These are phyloP conservation scores for Bombylius major DNA, from an alignment of 2,888 invertebrate species.

Conservation along the genomic window DNA sequence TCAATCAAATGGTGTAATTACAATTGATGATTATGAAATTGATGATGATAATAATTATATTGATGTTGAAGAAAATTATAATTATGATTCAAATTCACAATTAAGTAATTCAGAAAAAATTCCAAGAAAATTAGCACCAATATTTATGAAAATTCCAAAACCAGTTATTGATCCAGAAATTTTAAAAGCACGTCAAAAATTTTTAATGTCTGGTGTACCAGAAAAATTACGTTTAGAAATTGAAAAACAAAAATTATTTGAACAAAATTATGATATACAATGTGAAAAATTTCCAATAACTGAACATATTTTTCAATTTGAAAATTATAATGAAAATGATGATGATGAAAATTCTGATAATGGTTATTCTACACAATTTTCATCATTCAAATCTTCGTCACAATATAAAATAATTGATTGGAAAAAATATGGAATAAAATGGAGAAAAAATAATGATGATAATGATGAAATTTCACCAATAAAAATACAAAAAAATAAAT, in stretches of 20 bases:
- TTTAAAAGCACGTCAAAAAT: conserved; percentile 51
- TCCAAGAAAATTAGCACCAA: conserved; percentile 52
- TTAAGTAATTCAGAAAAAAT: conserved; percentile 22
- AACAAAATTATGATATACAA: conserved; percentile 28
- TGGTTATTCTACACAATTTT: too few relatives aligned
- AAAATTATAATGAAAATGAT: conserved; percentile 16
- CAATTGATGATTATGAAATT: neutral
- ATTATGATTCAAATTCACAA: neutral
- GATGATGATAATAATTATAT: neutral
- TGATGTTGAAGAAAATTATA: neutral
- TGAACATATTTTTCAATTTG: conserved; percentile 50
- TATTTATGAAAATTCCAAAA: conserved; percentile 48
- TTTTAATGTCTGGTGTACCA: conserved; percentile 60
- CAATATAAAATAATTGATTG: neutral
- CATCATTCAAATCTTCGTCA: neutral
- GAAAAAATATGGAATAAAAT: neutral
- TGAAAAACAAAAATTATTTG: conserved; percentile 38
- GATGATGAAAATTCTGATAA: conserved; percentile 10
- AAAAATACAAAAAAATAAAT: neutral
- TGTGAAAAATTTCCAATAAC: conserved; percentile 46
- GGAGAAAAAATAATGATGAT: neutral
- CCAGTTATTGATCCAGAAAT: conserved; percentile 44
- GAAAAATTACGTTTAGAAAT: conserved; percentile 46
- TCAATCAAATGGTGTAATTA: neutral
- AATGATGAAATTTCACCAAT: neutral